A percentile compares a stretch with the other conserved stretches of the same genome.
phyloP scores from a whole-genome alignment of 2,113 vertebrate genomes.

The Pachycephala philippinensis region DNA sequence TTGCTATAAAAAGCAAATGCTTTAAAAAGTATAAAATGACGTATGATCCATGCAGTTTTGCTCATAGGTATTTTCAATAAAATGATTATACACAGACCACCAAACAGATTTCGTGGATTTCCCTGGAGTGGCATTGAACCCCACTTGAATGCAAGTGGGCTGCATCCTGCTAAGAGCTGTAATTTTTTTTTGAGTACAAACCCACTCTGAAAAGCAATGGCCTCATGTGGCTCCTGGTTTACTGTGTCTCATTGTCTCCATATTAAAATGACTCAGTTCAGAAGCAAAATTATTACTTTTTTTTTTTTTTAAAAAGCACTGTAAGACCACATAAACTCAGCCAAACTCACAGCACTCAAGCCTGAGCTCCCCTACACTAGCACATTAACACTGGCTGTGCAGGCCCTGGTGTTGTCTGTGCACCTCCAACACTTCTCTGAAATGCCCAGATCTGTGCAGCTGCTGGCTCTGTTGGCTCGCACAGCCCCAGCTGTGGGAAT shows the following conservation, averaged over 20 bases:
- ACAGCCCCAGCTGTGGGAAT: neutral
- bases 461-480: neutral
- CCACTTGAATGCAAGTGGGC: neutral
- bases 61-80: neutral
- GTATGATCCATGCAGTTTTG: neutral
- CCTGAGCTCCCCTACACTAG: neutral
- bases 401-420: neutral
- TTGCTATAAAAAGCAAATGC: constrained; percentile 5
- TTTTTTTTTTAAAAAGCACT: neutral
- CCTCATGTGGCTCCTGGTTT: neutral
- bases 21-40: neutral
- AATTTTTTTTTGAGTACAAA: neutral
- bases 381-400: no score
- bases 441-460: neutral
- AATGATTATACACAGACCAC: neutral
- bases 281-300: neutral
- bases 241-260: neutral
- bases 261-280: neutral
- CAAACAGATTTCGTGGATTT: neutral
- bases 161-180: neutral
- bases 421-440: rapidly evolving
- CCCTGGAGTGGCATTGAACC: neutral
- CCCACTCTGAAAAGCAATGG: neutral
- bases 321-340: neutral
- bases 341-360: neutral